Evolutionary conservation across 2,888 invertebrate genomes (phyloP).

Genomic region (Furcula furcula): DNA sequence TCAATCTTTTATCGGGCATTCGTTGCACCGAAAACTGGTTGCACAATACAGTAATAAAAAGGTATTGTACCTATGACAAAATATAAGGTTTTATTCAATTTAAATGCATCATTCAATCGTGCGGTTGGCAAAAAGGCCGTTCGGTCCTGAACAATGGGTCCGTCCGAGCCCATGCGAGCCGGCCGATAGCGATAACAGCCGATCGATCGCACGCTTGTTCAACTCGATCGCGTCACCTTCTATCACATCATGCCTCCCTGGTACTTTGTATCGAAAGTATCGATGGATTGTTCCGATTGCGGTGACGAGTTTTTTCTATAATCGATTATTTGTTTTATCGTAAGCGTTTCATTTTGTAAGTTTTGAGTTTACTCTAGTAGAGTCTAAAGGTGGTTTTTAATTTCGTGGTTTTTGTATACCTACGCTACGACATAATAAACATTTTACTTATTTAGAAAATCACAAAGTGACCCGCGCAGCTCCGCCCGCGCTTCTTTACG

Average conservation of each 20-base stretch:
- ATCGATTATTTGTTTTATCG: conserved; percentile 1
- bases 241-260: conserved; percentile 48
- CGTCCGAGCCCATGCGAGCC: conserved; percentile 33
- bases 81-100: conserved; percentile 49
- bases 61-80: not conserved
- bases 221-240: conserved; percentile 36
- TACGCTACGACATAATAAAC: no score
- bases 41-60: no score
- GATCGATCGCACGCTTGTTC: conserved; percentile 51
- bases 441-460: no score
- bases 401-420: no score
- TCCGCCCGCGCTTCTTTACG: no score
- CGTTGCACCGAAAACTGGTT: no score
- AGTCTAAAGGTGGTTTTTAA: no score
- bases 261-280: conserved; percentile 56
- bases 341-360: not conserved
- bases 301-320: conserved; percentile 10
- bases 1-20: no score
- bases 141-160: conserved; percentile 43
- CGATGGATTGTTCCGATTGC: conserved; percentile 31
- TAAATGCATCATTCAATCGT: conserved; percentile 49
- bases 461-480: no score
- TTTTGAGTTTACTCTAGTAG: no score
- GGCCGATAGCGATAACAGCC: conserved; percentile 48
- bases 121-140: conserved; percentile 39